Evolutionary conservation across 2,797 vertebrate genomes (phyloP), one percentile per base, ranked within the genome.

Genomic region (Phataginus tetradactyla): DNA sequence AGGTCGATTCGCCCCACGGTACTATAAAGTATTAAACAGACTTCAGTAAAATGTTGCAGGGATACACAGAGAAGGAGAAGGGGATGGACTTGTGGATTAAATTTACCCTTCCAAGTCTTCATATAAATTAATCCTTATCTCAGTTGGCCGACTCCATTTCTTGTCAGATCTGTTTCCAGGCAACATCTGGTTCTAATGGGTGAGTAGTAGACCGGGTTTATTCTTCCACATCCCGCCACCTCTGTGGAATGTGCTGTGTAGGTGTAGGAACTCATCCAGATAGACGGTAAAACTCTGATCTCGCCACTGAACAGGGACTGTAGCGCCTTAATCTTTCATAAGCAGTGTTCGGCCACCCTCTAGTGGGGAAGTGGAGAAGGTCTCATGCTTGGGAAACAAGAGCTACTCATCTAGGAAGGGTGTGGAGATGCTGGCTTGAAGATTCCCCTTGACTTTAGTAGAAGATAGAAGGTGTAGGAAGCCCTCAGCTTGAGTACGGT

Each of bases 281-380:
- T 42, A 4, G 61, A 29, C 25, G 39, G 69, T 42, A 25, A n/a
- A 45, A 18, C 23, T 42, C 86, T 14, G 10, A 29, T 14, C 69
- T 75, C 32, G 1, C 42, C 25, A 0, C 0, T 32, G 78, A 81
- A 10, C 37, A 1, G n/a, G 23, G 15, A 55, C 15, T 5, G 1
- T 15, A 20, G 37, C 1, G 0, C 83, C 49, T n/a, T 29, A 3
- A 13, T 53, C 61, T 37, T 23, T 63, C 61, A 27, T 64, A 20
- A 20, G 77, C 72, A 23, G 84, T 69, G 80, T 63, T 86, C 17
- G 42, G 90, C 18, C 53, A 0, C 95, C 97, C 96, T 80, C 97
- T 98, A 95, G 94, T 96, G 97, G 96, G 21, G 4, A 13, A 45
- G 1, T 32, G 55, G 23, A 34, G 85, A 53, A 29, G 49, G 20